Conservation (phyloP, 2,113 vertebrate species). For the Cephalopholis sonnerati region DNA sequence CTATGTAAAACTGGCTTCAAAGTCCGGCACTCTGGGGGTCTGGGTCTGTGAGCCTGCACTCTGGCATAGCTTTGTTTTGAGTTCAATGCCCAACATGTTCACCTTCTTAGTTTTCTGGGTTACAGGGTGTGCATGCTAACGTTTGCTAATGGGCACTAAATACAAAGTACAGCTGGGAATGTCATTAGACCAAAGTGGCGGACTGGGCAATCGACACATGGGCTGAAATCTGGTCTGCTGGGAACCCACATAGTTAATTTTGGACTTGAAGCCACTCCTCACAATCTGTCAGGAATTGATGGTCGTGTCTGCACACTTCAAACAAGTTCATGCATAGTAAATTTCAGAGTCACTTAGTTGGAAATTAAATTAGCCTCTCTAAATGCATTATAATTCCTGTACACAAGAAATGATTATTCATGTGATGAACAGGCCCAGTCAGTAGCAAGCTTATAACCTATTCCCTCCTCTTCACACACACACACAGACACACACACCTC, state of each 20-base stretch:
- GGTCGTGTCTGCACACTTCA: slow-evolving; percentile 27
- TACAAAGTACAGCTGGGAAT: background rate
- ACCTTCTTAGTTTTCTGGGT: background rate
- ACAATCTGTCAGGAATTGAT: slow-evolving; percentile 20
- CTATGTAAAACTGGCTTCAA: too few relatives aligned
- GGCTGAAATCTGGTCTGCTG: background rate
- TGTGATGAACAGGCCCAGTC: slow-evolving; percentile 31
- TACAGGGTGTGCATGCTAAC: background rate
- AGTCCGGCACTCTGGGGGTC: too few relatives aligned
- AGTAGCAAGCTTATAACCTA: slow-evolving; percentile 17
- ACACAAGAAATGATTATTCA: slow-evolving; percentile 43
- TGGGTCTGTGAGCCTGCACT: background rate
- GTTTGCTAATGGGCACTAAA: background rate
- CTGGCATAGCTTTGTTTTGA: background rate
- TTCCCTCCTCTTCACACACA: slow-evolving; percentile 20
- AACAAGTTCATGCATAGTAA: slow-evolving; percentile 44
- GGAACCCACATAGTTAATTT: slow-evolving; percentile 5
- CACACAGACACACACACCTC: background rate
- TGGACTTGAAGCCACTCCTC: background rate
- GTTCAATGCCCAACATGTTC: background rate
- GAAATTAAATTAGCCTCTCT: slow-evolving; percentile 41
- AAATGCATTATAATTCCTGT: slow-evolving; percentile 51
- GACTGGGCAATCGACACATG: background rate
- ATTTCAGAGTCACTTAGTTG: slow-evolving; percentile 43
- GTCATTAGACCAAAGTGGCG: background rate